A percentile compares a stretch with the other conserved stretches of the same genome.
phyloP scores from a whole-genome alignment of 1,140 invertebrate species.

The Drosophila saltans region DNA sequence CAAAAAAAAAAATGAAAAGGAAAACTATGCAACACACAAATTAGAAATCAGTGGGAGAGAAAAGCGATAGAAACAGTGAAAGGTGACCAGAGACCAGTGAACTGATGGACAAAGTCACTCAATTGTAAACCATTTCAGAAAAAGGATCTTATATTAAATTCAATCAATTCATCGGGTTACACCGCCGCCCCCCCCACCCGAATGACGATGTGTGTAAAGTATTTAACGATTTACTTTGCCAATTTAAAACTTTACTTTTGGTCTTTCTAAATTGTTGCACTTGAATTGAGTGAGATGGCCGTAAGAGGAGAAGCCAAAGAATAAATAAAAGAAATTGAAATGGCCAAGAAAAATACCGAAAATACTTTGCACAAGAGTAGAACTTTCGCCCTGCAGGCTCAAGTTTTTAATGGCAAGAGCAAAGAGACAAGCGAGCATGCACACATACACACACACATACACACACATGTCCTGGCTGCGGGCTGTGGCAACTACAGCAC shows the following conservation, averaged over 20 bases:
- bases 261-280: conserved; percentile 67
- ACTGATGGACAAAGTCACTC: not conserved
- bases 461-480: conserved; percentile 74
- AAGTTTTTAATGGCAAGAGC: conserved; percentile 78
- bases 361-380: conserved; percentile 41
- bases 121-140: not conserved
- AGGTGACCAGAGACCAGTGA: not conserved
- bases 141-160: too few relatives aligned
- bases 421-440: conserved; percentile 65
- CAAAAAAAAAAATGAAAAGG: not conserved
- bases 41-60: not conserved
- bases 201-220: not conserved
- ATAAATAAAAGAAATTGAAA: conserved; percentile 39
- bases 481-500: conserved; percentile 26
- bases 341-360: conserved; percentile 64
- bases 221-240: not conserved
- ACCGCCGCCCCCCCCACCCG: not conserved
- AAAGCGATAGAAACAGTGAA: too few relatives aligned
- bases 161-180: conserved; percentile 13
- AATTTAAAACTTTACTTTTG: not conserved
- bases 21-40: conserved; percentile 5
- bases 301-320: conserved; percentile 29
- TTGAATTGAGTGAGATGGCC: conserved; percentile 31
- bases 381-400: conserved; percentile 52
- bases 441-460: not conserved